Conservation (phyloP, 35 echinoderm and acorn worm species). For the Ophioderma brevispina region DNA sequence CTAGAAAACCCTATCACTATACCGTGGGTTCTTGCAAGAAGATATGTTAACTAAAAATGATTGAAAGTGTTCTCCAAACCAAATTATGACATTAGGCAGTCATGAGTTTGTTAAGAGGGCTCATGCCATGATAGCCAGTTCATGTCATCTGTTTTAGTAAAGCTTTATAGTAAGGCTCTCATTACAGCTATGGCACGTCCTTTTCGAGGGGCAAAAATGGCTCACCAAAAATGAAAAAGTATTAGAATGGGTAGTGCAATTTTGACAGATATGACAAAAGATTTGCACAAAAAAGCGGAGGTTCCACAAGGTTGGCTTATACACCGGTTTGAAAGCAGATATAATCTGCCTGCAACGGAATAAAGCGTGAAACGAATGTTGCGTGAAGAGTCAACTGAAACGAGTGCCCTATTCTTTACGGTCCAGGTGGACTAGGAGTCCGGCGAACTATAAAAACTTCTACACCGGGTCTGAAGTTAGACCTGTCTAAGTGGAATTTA, state of each 20-base stretch:
- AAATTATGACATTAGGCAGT: neutral
- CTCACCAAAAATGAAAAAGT: neutral
- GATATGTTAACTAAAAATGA: slow-evolving; percentile 18
- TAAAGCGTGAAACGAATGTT: too few species aligned
- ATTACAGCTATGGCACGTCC: slow-evolving; percentile 47
- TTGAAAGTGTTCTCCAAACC: slow-evolving; percentile 43
- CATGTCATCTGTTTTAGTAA: slow-evolving; percentile 55
- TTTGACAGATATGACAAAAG: slow-evolving; percentile 26
- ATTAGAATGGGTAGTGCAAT: slow-evolving; percentile 10
- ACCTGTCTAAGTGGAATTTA: too few species aligned
- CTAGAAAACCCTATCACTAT: slow-evolving; percentile 45
- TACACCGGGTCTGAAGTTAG: too few species aligned
- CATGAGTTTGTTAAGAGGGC: neutral
- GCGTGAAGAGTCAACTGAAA: too few species aligned
- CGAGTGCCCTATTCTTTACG: too few species aligned
- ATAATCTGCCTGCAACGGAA: too few species aligned
- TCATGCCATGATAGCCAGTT: neutral
- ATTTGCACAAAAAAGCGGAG: slow-evolving; percentile 49
- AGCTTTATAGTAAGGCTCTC: slow-evolving; percentile 68
- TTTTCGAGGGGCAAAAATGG: neutral
- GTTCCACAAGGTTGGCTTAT: slow-evolving; percentile 37
- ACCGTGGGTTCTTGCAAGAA: slow-evolving; percentile 28
- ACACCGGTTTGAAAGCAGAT: too few species aligned
- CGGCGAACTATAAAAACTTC: too few species aligned
- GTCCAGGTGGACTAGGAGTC: too few species aligned